Conservation (phyloP, 2,888 invertebrate species). For the Drosophila maculinotata region DNA sequence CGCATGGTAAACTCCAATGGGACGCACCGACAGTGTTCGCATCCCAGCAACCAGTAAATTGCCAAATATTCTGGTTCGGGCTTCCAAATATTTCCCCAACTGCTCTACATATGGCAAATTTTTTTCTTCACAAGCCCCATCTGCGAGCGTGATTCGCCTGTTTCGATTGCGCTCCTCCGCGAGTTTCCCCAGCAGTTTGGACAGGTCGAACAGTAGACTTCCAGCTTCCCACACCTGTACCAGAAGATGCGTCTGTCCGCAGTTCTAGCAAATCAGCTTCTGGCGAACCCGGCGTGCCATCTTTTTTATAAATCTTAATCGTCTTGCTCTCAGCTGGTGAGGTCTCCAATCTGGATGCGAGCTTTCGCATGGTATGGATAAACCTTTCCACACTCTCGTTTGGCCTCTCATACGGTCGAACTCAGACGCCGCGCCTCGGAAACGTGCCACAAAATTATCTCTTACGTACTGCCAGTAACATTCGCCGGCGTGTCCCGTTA, state of each 20-base stretch:
- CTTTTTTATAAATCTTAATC: neutral
- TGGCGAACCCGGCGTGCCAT: neutral
- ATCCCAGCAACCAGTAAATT: neutral
- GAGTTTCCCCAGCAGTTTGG: no score
- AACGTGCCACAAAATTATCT: no score
- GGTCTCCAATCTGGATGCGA: neutral
- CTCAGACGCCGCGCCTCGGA: neutral
- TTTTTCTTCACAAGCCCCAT: no score
- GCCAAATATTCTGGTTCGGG: neutral
- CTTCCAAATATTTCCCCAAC: neutral
- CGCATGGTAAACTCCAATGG: no score
- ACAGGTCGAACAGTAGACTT: no score
- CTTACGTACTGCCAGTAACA: no score
- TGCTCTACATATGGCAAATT: no score
- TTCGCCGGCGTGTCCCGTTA: no score
- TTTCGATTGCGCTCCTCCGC: no score
- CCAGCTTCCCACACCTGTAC: no score
- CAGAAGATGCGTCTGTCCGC: no score
- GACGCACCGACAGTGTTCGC: neutral
- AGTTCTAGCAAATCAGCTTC: neutral
- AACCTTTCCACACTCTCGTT: neutral
- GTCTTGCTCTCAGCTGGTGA: neutral
- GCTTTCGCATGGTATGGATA: neutral
- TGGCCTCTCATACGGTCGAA: neutral
- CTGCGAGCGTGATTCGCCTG: no score